Evolutionary conservation across 2,797 vertebrate genomes (phyloP).

Genomic region (Phataginus tetradactyla): DNA sequence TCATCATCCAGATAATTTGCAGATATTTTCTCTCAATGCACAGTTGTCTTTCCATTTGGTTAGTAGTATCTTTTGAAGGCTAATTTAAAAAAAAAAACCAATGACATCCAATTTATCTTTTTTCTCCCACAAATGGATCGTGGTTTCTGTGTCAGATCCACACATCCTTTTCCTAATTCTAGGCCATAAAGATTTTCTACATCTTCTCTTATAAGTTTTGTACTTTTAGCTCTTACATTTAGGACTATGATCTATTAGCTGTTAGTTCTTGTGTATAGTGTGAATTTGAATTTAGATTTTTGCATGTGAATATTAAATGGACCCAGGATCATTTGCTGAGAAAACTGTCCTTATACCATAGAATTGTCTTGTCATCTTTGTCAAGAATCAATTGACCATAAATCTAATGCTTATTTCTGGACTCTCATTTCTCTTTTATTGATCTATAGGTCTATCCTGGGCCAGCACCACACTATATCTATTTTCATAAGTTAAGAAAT

Average conservation of each 20-base stretch:
- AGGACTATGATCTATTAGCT: neutral
- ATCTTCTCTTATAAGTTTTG: conserved; percentile 4
- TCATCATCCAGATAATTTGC: neutral
- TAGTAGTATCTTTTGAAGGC: neutral
- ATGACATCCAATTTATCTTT: neutral
- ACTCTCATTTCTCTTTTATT: neutral
- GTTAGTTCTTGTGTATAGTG: neutral
- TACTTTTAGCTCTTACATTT: conserved; percentile 6
- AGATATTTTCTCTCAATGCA: neutral
- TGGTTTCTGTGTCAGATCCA: neutral
- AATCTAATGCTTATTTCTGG: conserved; percentile 33
- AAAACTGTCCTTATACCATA: neutral
- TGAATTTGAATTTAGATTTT: conserved; percentile 46
- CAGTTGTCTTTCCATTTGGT: conserved; percentile 12
- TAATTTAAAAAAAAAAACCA: neutral
- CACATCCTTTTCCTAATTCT: neutral
- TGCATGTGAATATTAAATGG: neutral
- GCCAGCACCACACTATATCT: neutral
- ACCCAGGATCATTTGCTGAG: conserved; percentile 23
- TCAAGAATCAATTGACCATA: conserved; percentile 35
- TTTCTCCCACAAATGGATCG: neutral
- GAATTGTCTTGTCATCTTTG: conserved; percentile 34
- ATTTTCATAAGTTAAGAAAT: conserved; percentile 43
- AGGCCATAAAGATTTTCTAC: conserved; percentile 23
- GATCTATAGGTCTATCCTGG: neutral